Conservation (phyloP, 2,113 vertebrate species). For the Bettongia penicillata region DNA sequence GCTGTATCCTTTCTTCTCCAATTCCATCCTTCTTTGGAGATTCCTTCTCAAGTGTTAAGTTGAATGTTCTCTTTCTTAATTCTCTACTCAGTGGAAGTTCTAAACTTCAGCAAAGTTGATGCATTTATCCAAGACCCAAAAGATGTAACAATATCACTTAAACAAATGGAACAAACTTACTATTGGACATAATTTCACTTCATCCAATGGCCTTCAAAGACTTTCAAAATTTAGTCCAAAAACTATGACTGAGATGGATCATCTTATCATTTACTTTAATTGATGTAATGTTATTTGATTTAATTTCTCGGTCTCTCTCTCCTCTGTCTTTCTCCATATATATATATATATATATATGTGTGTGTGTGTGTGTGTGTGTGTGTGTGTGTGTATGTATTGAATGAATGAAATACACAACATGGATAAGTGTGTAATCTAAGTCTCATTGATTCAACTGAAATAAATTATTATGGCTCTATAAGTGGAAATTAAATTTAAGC, state of each 20-base stretch:
- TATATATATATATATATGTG: too few relatives aligned
- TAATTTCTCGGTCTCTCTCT: too few relatives aligned
- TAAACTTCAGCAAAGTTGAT: too few relatives aligned
- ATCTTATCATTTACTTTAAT: background rate
- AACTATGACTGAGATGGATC: too few relatives aligned
- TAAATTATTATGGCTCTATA: background rate
- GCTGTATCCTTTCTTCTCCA: background rate
- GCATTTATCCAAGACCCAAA: too few relatives aligned
- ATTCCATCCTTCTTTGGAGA: background rate
- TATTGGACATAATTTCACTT: too few relatives aligned
- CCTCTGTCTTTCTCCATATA: too few relatives aligned
- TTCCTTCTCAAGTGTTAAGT: background rate
- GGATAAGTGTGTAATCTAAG: background rate
- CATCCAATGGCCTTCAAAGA: too few relatives aligned
- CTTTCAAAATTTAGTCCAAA: too few relatives aligned
- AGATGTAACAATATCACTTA: too few relatives aligned
- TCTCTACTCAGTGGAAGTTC: background rate
- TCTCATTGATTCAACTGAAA: slow-evolving; percentile 3
- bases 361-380: too few relatives aligned
- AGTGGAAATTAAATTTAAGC: background rate
- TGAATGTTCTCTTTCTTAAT: background rate
- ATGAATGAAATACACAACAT: background rate
- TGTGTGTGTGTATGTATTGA: background rate
- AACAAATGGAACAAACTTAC: too few relatives aligned
- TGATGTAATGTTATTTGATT: background rate